Conservation (phyloP, 2,888 invertebrate species). For the Linnaemya vulpina region DNA sequence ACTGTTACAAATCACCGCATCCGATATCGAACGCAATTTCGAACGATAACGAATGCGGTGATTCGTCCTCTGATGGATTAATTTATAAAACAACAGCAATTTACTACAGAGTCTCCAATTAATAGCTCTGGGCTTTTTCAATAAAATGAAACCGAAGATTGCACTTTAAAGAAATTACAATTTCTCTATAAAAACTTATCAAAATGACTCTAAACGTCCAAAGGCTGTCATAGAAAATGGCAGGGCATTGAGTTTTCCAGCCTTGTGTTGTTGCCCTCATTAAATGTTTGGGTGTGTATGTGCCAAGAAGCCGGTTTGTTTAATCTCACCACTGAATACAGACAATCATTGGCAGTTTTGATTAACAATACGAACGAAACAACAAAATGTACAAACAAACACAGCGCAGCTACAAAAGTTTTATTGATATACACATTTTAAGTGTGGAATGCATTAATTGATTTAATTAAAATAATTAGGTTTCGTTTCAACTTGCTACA, state of each 20-base stretch:
- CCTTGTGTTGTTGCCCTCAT: neutral
- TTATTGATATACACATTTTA: slow-evolving; percentile 15
- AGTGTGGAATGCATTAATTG: slow-evolving; percentile 35
- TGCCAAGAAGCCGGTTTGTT: slow-evolving; percentile 40
- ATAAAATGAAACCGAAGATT: too few relatives aligned
- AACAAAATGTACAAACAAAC: neutral
- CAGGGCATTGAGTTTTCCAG: too few relatives aligned
- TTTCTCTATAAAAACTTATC: neutral
- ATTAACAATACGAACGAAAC: slow-evolving; percentile 26
- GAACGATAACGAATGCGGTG: too few relatives aligned
- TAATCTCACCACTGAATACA: slow-evolving; percentile 53
- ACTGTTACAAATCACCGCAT: too few relatives aligned
- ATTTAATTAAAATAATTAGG: slow-evolving; percentile 48
- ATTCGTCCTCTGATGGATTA: too few relatives aligned
- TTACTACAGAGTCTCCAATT: too few relatives aligned
- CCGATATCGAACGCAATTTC: too few relatives aligned
- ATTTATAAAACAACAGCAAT: too few relatives aligned
- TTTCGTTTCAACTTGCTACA: neutral
- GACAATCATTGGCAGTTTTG: slow-evolving; percentile 8
- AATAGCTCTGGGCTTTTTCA: too few relatives aligned
- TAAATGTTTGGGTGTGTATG: neutral
- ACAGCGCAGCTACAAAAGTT: slow-evolving; percentile 17
- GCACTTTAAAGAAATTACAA: too few relatives aligned
- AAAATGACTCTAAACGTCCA: neutral
- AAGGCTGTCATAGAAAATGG: too few relatives aligned